Conservation (phyloP, 2,113 vertebrate species). For the Myotis brandtii region DNA sequence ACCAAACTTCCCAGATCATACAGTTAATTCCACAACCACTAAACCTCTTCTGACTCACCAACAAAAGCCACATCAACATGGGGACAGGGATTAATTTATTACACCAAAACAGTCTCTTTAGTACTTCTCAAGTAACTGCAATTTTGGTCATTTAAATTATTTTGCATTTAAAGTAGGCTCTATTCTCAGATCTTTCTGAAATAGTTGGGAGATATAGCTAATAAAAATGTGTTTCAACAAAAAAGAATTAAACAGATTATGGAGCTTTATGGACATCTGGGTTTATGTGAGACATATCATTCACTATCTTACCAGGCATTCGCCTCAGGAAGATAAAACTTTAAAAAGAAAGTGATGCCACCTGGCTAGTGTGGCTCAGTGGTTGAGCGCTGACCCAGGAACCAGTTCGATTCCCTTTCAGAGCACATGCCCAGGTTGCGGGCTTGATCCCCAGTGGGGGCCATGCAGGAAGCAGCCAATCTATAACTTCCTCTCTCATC, state of each 20-base stretch:
- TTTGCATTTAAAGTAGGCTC: slow-evolving; percentile 37
- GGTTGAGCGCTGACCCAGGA: too few relatives aligned
- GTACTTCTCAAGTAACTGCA: neutral
- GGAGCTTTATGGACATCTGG: neutral
- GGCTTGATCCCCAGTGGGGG: too few relatives aligned
- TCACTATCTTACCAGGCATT: neutral
- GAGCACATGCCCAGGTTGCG: too few relatives aligned
- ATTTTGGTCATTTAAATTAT: neutral
- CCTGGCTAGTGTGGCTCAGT: too few relatives aligned
- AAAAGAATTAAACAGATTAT: neutral
- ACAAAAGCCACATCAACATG: slow-evolving; percentile 40
- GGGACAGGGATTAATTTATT: neutral
- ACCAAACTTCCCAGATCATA: slow-evolving; percentile 9
- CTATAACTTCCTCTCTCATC: too few relatives aligned
- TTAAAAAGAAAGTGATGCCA: neutral
- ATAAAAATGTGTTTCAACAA: slow-evolving; percentile 25
- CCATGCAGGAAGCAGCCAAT: too few relatives aligned
- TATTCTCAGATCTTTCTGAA: slow-evolving; percentile 43
- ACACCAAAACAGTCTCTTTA: neutral
- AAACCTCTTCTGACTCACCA: slow-evolving; percentile 58
- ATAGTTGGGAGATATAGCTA: neutral
- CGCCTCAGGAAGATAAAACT: neutral
- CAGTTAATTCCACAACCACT: slow-evolving; percentile 23
- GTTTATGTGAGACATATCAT: neutral
- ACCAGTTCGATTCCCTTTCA: too few relatives aligned